A percentile compares a stretch with the other conserved stretches of the same genome.
Conservation (phyloP, 2,797 vertebrate genomes). For the Eulemur rubriventer region DNA sequence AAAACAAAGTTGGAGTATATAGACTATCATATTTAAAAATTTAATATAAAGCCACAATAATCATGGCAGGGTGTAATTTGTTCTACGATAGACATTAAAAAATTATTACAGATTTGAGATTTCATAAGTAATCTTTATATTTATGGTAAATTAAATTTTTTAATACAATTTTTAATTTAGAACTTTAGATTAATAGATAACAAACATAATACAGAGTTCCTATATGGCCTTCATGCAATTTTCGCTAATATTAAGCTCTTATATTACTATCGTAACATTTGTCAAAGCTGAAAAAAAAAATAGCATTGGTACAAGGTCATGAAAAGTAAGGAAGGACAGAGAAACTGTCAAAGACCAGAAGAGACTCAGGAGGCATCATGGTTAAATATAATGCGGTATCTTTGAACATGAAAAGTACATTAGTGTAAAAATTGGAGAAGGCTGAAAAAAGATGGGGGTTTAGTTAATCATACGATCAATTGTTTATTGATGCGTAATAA, state of each 20-base stretch:
- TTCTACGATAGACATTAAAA: neutral
- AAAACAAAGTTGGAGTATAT: neutral
- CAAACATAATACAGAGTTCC: neutral
- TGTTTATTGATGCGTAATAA: neutral
- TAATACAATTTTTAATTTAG: neutral
- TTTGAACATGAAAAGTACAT: neutral
- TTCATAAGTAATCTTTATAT: neutral
- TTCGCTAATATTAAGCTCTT: neutral
- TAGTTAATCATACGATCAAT: neutral
- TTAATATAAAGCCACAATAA: neutral
- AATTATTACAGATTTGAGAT: neutral
- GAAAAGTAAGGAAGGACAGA: neutral
- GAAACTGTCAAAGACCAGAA: neutral
- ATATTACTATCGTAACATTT: neutral
- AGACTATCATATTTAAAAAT: neutral
- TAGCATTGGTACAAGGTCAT: neutral
- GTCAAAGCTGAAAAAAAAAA: neutral
- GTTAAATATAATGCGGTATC: neutral
- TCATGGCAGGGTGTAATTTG: rapidly evolving
- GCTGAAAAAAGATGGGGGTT: neutral
- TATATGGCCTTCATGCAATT: neutral
- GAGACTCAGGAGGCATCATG: neutral
- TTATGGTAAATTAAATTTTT: neutral
- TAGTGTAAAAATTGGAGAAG: neutral
- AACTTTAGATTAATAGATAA: neutral